A percentile compares a stretch with the other conserved stretches of the same genome.
Conservation (phyloP, 2,888 invertebrate genomes). For the Epirrita christyi region DNA sequence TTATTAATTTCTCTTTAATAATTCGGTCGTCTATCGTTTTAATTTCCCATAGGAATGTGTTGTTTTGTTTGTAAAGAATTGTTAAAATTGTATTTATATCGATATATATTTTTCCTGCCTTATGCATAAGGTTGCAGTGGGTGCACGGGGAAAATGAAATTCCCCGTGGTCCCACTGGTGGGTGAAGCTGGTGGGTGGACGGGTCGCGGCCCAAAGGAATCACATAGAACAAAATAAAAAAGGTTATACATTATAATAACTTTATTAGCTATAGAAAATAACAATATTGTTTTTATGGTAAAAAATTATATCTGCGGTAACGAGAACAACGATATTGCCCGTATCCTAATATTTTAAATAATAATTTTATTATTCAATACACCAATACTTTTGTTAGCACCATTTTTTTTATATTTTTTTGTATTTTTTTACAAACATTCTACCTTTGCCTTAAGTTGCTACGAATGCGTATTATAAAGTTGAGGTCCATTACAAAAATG, state of each 20-base stretch:
- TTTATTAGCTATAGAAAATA: constrained; percentile 73
- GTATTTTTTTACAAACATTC: constrained; percentile 71
- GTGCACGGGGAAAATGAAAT: too few relatives aligned
- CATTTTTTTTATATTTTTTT: constrained; percentile 68
- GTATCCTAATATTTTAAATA: constrained; percentile 62
- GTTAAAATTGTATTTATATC: too few relatives aligned
- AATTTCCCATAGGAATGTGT: too few relatives aligned
- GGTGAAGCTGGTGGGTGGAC: too few relatives aligned
- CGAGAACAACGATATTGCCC: constrained; percentile 71
- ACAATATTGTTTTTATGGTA: constrained; percentile 66
- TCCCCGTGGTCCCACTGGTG: too few relatives aligned
- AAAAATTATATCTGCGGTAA: constrained; percentile 72
- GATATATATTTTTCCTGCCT: too few relatives aligned
- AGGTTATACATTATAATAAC: constrained; percentile 50
- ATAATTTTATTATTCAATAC: constrained; percentile 61
- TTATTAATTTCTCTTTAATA: too few relatives aligned
- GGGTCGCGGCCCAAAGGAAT: too few relatives aligned
- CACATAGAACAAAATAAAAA: constrained; percentile 39
- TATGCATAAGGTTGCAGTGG: too few relatives aligned
- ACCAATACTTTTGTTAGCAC: constrained; percentile 81
- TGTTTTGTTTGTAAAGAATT: too few relatives aligned
- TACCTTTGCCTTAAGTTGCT: constrained; percentile 76
- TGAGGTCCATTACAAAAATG: constrained; percentile 64
- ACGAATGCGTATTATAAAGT: constrained; percentile 72
- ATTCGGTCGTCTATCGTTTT: too few relatives aligned